phyloP scores from a whole-genome alignment of 64 coral and sea anemone species.

The Porites australiensis region DNA sequence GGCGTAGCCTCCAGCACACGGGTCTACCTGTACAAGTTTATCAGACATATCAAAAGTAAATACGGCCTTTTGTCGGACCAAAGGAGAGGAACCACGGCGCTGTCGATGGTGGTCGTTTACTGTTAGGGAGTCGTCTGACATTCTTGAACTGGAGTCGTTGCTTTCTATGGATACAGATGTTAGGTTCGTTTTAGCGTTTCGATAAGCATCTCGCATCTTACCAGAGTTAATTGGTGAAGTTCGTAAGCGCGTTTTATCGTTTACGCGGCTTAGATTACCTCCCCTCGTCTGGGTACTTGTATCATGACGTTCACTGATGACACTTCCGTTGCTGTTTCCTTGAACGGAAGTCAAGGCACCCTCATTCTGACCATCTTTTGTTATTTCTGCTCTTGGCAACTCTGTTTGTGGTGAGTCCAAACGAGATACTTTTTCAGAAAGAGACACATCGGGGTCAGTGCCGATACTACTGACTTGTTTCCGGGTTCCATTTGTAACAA shows the following conservation, averaged over 20 bases:
- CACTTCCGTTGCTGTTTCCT: not conserved
- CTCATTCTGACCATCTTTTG: not conserved
- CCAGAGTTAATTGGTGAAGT: not conserved
- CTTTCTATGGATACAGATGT: conserved; percentile 66
- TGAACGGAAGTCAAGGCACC: not conserved
- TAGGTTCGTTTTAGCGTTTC: not conserved
- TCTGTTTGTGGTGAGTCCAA: not conserved
- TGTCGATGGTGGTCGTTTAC: conserved; percentile 63
- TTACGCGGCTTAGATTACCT: not conserved
- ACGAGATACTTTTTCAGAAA: not conserved
- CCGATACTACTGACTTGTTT: not conserved
- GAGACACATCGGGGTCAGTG: not conserved
- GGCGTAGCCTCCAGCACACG: not conserved
- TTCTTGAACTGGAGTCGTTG: conserved; percentile 75
- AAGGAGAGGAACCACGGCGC: conserved; percentile 86
- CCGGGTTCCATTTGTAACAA: not conserved
- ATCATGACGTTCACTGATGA: not conserved
- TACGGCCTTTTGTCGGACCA: conserved; percentile 86
- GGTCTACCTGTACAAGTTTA: conserved; percentile 37
- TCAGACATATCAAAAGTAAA: conserved; percentile 91
- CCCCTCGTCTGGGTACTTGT: not conserved
- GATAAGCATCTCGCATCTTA: conserved; percentile 15
- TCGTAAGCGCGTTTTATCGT: conserved; percentile 1
- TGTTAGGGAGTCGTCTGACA: conserved; percentile 78
- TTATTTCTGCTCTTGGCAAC: not conserved